Percentiles rank a stretch among this genome's conserved stretches.
Evolutionary conservation across 2,797 vertebrate genomes (phyloP).

Genomic region (Huso huso): DNA sequence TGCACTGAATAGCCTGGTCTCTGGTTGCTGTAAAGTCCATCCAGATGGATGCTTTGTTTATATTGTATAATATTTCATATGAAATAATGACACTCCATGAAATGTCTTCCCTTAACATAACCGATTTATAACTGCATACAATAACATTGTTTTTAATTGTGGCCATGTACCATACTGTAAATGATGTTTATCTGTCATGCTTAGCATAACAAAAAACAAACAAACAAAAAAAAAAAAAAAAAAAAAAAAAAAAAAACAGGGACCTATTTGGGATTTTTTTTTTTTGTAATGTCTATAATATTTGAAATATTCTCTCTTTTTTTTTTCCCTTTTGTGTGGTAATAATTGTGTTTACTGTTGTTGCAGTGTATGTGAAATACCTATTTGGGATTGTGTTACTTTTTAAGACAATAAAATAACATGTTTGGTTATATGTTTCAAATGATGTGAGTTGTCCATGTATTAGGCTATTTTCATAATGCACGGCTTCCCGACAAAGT

Average conservation of each 20-base stretch:
- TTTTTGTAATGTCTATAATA: conserved; percentile 86
- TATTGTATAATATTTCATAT: conserved; percentile 88
- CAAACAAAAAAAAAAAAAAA: conserved; percentile 72
- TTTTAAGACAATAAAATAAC: conserved; percentile 99
- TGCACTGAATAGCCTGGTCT: conserved; percentile 86
- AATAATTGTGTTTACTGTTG: conserved; percentile 91
- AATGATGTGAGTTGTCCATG: conserved; percentile 53
- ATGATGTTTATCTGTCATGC: conserved; percentile 96
- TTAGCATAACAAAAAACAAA: conserved; percentile 77
- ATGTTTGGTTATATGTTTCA: conserved; percentile 83
- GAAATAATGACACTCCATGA: conserved; percentile 89
- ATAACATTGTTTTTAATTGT: conserved; percentile 94
- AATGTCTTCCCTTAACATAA: conserved; percentile 95
- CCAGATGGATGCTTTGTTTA: conserved; percentile 83
- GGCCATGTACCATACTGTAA: conserved; percentile 95
- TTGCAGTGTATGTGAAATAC: conserved; percentile 95
- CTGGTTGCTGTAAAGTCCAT: conserved; percentile 82
- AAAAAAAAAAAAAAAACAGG: conserved; percentile 72
- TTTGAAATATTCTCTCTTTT: too few relatives aligned
- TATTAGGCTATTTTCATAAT: too few relatives aligned
- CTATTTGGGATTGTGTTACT: conserved; percentile 95
- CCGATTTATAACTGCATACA: conserved; percentile 91
- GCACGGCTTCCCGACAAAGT: too few relatives aligned
- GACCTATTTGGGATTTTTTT: too few relatives aligned
- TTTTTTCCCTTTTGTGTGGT: conserved; percentile 94